Evolutionary conservation across 1,140 invertebrate genomes (phyloP), one percentile per base, ranked within the genome.

Genomic region (Aradophagus sp.): DNA sequence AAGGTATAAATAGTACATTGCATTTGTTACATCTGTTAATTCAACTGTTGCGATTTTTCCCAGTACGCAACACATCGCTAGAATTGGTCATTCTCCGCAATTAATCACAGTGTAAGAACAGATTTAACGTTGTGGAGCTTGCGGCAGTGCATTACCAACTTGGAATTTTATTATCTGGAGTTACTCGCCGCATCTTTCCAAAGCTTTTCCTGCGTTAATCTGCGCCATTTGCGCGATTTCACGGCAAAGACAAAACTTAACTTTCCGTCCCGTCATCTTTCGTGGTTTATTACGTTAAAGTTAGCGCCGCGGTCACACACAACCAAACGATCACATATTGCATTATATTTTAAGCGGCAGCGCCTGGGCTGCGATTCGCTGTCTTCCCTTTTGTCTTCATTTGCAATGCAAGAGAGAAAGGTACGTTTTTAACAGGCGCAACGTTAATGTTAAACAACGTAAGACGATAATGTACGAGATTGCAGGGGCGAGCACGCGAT

Each of bases 131-230:
- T 35, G 17, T 20, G 41, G 47, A 53, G 39, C 59, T 68, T 20
- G 8, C 16, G n/a, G 4, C 39, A 29, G 31, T 59, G 36, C 53
- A 68, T 68, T 68, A 68, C 47, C 41, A 58, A 68, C 45, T 68
- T 68, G 11, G 59, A 59, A 68, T 59, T 68, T 59, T 68, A 68
- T 68, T 32, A 61, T 39, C 20, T 15, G 5, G 45, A 68, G 47
- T 68, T 68, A 44, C 32, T 35, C 42, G 31, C 20, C 50, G 16
- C 47, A 50, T 67, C 53, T 36, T 47, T 38, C 35, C 41, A 61
- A 58, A 8, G 53, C 61, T 59, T 34, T 59, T 68, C 65, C 53
- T 61, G 47, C 55, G 42, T 67, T 67, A 59, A 67, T 67, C 63
- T 67, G 36, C 23, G 47, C 26, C 39, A 47, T 59, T 59, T 59